These are phyloP conservation scores for Pocillopora verrucosa DNA, from an alignment of 64 coral and sea anemone species.

Conservation along the genomic window DNA sequence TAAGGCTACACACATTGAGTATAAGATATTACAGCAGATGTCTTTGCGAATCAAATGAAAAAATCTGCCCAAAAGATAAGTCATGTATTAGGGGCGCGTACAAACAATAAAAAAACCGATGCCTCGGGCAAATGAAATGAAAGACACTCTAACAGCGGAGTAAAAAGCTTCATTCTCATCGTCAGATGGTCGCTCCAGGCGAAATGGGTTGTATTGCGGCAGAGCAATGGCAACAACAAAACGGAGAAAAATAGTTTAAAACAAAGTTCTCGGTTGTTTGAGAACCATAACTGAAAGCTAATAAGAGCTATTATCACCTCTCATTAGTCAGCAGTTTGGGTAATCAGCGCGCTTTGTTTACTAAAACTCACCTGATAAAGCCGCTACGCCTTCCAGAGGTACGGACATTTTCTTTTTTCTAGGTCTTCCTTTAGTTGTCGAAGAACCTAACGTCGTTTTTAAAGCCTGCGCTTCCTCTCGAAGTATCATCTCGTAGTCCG, in stretches of 20 bases:
- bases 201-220: not conserved
- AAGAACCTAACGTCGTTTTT: slow-evolving; percentile 28
- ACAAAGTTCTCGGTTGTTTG: not conserved
- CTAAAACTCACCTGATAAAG: slow-evolving; percentile 63
- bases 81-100: no score
- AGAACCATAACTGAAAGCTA: not conserved
- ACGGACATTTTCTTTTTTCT: slow-evolving; percentile 71
- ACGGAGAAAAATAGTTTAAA: not conserved
- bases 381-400: slow-evolving; percentile 57
- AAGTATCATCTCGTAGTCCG: slow-evolving; percentile 83
- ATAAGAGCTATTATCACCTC: slow-evolving; percentile 4
- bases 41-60: not conserved
- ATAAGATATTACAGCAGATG: not conserved
- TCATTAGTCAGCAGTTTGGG: not conserved
- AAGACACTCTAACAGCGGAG: not conserved
- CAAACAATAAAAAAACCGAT: no score
- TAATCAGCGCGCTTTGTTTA: slow-evolving; percentile 15
- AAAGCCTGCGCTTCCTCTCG: slow-evolving; percentile 69
- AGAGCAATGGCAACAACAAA: not conserved
- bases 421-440: slow-evolving; percentile 66
- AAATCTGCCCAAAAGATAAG: no score
- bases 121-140: no score
- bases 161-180: no score
- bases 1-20: not conserved
- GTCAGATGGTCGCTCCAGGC: not conserved